A percentile compares a stretch with the other conserved stretches of the same genome.
Evolutionary conservation across 2,113 vertebrate genomes (phyloP).

Genomic region (Suricata suricatta): DNA sequence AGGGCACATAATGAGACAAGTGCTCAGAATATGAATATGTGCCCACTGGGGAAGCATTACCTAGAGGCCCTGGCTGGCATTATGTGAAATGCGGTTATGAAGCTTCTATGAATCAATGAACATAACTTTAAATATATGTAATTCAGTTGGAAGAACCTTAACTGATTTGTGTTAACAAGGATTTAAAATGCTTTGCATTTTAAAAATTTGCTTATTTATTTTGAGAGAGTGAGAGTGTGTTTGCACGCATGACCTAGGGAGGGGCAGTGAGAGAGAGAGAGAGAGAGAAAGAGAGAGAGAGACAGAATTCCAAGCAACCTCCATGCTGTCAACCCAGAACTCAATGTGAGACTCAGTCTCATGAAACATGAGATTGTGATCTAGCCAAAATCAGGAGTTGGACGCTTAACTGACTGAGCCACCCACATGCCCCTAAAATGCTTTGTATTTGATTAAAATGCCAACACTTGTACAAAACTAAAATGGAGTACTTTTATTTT

Average conservation of each 20-base stretch:
- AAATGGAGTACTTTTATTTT: background rate
- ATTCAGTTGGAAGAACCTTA: background rate
- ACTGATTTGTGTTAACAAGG: background rate
- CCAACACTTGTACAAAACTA: background rate
- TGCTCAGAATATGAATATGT: background rate
- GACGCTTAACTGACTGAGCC: too few relatives aligned
- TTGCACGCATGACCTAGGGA: too few relatives aligned
- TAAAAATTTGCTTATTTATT: too few relatives aligned
- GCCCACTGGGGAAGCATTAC: too few relatives aligned
- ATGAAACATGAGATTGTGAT: too few relatives aligned
- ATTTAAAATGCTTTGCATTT: background rate
- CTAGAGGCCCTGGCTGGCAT: background rate
- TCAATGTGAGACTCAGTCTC: too few relatives aligned
- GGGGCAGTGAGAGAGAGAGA: too few relatives aligned
- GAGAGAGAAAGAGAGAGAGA: too few relatives aligned
- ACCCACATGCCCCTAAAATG: background rate
- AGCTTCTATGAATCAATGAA: background rate
- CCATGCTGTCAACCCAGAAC: too few relatives aligned
- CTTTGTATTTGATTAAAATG: slow-evolving; percentile 35
- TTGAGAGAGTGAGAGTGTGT: too few relatives aligned
- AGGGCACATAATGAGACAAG: background rate
- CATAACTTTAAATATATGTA: background rate
- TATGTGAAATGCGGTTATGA: background rate
- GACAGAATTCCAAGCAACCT: too few relatives aligned
- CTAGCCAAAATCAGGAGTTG: too few relatives aligned